phyloP scores from a whole-genome alignment of 2,113 vertebrate species.

The Microcebus tavaratra region DNA sequence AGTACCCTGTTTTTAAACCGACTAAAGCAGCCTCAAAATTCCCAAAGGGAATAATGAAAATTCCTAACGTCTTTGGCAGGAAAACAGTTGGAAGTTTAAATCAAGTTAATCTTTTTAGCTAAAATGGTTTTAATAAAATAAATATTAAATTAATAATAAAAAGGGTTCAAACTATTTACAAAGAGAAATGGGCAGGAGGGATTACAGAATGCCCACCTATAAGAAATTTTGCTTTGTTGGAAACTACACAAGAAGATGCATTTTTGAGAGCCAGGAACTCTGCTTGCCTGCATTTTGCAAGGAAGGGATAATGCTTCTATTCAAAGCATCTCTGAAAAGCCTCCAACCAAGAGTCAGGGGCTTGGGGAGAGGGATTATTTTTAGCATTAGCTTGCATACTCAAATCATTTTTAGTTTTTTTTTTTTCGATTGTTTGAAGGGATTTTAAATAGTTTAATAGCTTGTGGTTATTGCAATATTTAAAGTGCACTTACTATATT shows the following conservation, averaged over 20 bases:
- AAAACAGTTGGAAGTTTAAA: slow-evolving; percentile 82
- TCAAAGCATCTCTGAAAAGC: neutral
- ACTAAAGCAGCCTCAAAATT: slow-evolving; percentile 78
- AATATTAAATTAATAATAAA: slow-evolving; percentile 79
- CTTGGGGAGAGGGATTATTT: neutral
- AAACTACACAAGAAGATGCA: neutral
- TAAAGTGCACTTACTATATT: neutral
- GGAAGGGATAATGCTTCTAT: neutral
- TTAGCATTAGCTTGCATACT: neutral
- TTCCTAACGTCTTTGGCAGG: slow-evolving; percentile 82
- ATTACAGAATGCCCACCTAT: neutral
- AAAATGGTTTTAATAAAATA: slow-evolving; percentile 71
- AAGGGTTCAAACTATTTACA: neutral
- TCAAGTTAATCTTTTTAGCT: slow-evolving; percentile 68
- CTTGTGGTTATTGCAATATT: neutral
- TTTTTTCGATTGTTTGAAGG: neutral
- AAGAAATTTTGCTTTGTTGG: neutral
- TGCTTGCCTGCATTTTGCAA: neutral
- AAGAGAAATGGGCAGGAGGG: slow-evolving; percentile 10
- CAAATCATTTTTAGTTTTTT: neutral
- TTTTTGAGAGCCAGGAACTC: neutral
- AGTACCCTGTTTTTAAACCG: slow-evolving; percentile 77
- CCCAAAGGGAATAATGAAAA: slow-evolving; percentile 81
- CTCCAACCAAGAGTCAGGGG: neutral
- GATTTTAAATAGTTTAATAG: neutral